phyloP scores from a whole-genome alignment of 1,140 invertebrate species.

The Sycobia sp. region DNA sequence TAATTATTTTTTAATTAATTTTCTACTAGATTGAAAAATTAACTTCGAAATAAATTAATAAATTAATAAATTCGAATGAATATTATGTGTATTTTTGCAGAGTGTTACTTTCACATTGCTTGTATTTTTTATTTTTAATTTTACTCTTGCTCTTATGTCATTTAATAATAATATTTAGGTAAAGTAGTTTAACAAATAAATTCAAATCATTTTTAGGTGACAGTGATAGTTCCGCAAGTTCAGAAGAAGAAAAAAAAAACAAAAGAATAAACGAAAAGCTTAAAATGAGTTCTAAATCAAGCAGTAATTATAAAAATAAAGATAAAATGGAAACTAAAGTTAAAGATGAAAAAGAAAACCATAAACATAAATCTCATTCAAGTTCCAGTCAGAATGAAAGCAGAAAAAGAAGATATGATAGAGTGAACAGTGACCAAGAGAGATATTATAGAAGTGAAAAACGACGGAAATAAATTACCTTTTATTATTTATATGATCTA shows the following conservation, averaged over 20 bases:
- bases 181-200: too few relatives aligned
- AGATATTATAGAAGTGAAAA: slow-evolving; percentile 15
- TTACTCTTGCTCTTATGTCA: too few relatives aligned
- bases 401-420: slow-evolving; percentile 40
- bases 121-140: too few relatives aligned
- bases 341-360: slow-evolving; percentile 35
- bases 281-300: slow-evolving; percentile 25
- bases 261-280: slow-evolving; percentile 39
- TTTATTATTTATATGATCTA: not conserved
- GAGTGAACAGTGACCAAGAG: slow-evolving; percentile 41
- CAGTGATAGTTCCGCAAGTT: slow-evolving; percentile 6
- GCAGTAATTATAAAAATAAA: slow-evolving; percentile 38
- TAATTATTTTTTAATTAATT: too few relatives aligned
- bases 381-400: slow-evolving; percentile 10
- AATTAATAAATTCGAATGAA: too few relatives aligned
- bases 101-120: too few relatives aligned
- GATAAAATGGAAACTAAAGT: slow-evolving; percentile 38
- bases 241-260: slow-evolving; percentile 35
- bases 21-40: too few relatives aligned
- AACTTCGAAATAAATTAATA: too few relatives aligned
- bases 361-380: slow-evolving; percentile 24
- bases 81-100: too few relatives aligned
- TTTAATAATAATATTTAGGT: too few relatives aligned
- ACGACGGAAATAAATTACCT: slow-evolving; percentile 14
- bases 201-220: too few relatives aligned